Evolutionary conservation across 2,888 invertebrate genomes (phyloP).

Genomic region (Sinopyrophorus schimmeli): DNA sequence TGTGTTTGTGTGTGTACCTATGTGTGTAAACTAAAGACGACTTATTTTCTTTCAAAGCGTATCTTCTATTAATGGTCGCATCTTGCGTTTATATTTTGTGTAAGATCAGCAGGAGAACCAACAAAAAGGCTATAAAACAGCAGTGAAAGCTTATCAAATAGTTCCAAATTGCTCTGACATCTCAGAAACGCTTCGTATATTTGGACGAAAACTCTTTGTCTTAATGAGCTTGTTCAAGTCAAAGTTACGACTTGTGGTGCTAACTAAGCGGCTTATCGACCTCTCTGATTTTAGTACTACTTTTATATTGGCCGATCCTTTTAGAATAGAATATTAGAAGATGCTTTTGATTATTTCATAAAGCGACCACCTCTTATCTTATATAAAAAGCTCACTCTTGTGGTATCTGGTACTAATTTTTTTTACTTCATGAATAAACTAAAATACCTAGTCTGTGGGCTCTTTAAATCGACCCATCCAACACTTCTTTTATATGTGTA

Average conservation of each 20-base stretch:
- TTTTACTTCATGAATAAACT: too few species aligned
- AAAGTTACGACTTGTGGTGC: constrained; percentile 17
- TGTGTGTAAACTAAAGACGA: too few species aligned
- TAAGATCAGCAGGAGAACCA: constrained; percentile 17
- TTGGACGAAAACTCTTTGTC: constrained; percentile 19
- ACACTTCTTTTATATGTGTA: too few species aligned
- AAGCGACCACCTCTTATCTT: too few species aligned
- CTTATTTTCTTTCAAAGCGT: not conserved
- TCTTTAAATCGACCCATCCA: too few species aligned
- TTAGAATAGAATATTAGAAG: constrained; percentile 4
- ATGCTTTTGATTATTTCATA: too few species aligned
- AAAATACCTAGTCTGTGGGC: too few species aligned
- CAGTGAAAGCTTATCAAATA: constrained; percentile 20
- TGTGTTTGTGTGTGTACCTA: too few species aligned
- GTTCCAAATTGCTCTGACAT: constrained; percentile 21
- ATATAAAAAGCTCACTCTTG: too few species aligned
- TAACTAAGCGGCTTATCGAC: constrained; percentile 18
- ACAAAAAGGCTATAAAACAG: constrained; percentile 19
- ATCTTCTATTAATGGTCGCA: constrained; percentile 3
- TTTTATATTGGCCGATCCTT: constrained; percentile 10
- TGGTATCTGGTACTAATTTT: too few species aligned
- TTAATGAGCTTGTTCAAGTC: constrained; percentile 20
- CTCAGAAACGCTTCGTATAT: constrained; percentile 17
- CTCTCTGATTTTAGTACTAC: constrained; percentile 15
- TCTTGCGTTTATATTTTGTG: constrained; percentile 18